phyloP scores from a whole-genome alignment of 64 coral and sea anemone species.

The Pocillopora damicornis region DNA sequence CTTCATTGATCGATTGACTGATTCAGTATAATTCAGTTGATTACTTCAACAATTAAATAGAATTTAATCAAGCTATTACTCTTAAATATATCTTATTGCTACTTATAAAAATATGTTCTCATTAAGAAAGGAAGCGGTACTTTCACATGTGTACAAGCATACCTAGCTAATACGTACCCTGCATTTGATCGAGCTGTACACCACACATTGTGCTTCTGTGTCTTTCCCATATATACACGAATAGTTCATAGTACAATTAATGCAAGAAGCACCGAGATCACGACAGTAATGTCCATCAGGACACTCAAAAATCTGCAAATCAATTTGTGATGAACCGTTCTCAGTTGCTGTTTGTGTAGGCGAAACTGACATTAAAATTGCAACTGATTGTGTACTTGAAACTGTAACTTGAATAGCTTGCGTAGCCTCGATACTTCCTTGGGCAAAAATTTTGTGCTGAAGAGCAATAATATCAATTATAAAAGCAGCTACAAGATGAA shows the following conservation, averaged over 20 bases:
- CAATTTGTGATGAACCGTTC: not conserved
- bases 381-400: constrained; percentile 3
- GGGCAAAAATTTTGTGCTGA: not conserved
- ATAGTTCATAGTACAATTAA: constrained; percentile 56
- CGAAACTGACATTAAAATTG: constrained; percentile 25
- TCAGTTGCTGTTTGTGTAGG: not conserved
- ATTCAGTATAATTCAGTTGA: too few relatives aligned
- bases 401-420: constrained; percentile 25
- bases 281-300: constrained; percentile 58
- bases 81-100: too few relatives aligned
- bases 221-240: constrained; percentile 89
- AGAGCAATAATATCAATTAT: constrained; percentile 19
- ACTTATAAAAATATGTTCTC: too few relatives aligned
- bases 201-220: constrained; percentile 56
- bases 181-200: constrained; percentile 42
- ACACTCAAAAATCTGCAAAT: constrained; percentile 15
- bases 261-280: constrained; percentile 68
- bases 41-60: too few relatives aligned
- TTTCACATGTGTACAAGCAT: too few relatives aligned
- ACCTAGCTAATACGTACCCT: constrained; percentile 42
- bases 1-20: too few relatives aligned
- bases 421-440: not conserved
- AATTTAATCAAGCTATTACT: too few relatives aligned
- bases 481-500: not conserved
- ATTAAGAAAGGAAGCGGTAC: too few relatives aligned